Evolutionary conservation across 2,113 vertebrate genomes (phyloP), one percentile per base, ranked within the genome.

Genomic region (Oreochromis aureus): DNA sequence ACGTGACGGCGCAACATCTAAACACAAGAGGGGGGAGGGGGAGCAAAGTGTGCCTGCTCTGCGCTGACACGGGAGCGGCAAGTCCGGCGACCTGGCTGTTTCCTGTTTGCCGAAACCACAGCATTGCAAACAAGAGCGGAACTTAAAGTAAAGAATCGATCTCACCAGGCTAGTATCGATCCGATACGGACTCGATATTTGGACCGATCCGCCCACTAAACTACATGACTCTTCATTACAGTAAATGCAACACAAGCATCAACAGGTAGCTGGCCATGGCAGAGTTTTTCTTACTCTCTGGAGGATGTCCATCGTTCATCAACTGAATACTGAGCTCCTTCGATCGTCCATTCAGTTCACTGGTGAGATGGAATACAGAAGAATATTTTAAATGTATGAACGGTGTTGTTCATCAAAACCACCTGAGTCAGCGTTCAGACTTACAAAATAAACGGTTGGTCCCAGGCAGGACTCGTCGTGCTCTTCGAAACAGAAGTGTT

Each of bases 391-490:
- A 13, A n/a, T 15, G 48, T 7, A 32, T 16, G 6, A 27, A 27
- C 15, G 1, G 4, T 3, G 13, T 12, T 4, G 2, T n/a, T 22
- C 39, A 54, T 30, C 4, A 48, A 10, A 8, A 8, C 0, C 2
- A 16, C 22, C 10, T 71, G 19, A 51, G 51, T 24, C 32, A 0
- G 3, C 2, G 5, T 54, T 34, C 7, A 80, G 39, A 97, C 98
- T 96, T 96, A 99, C 99, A 99, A 99, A 85, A 97, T 95, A 93
- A 99, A 98, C 1, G 98, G 98, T 88, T 98, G 98, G 41, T 98
- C 97, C 98, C 98, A 99, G 30, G 93, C 87, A 85, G 96, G 97
- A 91, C 87, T 96, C 7, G 90, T 56, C 22, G 95, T 92, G 96
- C 94, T 96, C 92, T 89, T 96, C 48, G 95, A 84, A 63, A 96